phyloP scores from a whole-genome alignment of 2,888 invertebrate genomes.

The Onchidella celtica region DNA sequence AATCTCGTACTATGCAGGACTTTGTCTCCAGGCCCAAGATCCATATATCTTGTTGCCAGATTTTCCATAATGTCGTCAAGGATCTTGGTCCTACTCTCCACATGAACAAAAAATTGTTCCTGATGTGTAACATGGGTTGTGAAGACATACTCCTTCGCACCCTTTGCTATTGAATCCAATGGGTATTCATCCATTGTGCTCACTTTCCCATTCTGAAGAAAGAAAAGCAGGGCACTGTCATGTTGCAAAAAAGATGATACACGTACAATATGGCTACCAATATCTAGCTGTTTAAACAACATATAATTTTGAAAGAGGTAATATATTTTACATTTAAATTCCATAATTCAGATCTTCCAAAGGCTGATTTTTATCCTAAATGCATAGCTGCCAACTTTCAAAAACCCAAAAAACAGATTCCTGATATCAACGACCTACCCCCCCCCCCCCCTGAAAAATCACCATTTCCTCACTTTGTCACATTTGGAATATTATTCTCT shows the following conservation, averaged over 20 bases:
- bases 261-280: neutral
- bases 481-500: too few relatives aligned
- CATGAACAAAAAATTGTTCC: constrained; percentile 66
- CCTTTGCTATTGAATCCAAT: constrained; percentile 42
- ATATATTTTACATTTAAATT: too few relatives aligned
- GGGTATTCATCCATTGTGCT: constrained; percentile 44
- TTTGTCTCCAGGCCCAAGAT: constrained; percentile 56
- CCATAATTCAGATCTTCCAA: too few relatives aligned
- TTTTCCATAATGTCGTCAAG: constrained; percentile 64
- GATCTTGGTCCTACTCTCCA: constrained; percentile 57
- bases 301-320: too few relatives aligned
- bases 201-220: neutral
- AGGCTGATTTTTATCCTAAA: too few relatives aligned
- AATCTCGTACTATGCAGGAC: constrained; percentile 50
- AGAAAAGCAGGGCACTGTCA: neutral
- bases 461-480: too few relatives aligned
- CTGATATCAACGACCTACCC: too few relatives aligned
- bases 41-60: constrained; percentile 61
- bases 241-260: neutral
- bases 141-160: constrained; percentile 63
- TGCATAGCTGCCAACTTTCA: too few relatives aligned
- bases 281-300: too few relatives aligned
- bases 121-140: constrained; percentile 70
- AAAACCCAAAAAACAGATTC: too few relatives aligned
- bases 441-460: too few relatives aligned